These are phyloP conservation scores for Chironex yamaguchii DNA, from an alignment of 30 jellyfish, hydroid and myxozoan genomes.

Conservation along the genomic window DNA sequence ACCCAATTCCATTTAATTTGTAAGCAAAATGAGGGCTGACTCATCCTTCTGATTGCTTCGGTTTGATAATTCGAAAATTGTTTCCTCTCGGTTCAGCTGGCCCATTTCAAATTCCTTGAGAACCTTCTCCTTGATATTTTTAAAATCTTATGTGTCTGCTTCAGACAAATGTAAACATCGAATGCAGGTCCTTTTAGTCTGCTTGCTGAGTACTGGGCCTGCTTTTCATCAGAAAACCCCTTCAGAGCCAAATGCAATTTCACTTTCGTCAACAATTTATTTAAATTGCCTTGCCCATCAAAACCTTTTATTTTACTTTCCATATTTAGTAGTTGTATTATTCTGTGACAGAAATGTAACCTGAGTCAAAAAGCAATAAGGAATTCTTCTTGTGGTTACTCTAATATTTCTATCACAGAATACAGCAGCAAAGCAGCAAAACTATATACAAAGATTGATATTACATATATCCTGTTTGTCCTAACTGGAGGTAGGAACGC, in stretches of 20 bases:
- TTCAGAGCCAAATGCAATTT: constrained; percentile 39
- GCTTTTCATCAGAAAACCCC: constrained; percentile 39
- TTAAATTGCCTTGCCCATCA: constrained; percentile 25
- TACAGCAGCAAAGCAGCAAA: no score
- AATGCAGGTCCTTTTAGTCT: constrained; percentile 1
- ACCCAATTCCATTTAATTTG: constrained; percentile 30
- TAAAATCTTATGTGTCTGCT: background rate
- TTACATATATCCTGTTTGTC: no score
- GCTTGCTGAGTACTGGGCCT: background rate
- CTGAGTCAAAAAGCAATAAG: no score
- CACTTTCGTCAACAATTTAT: constrained; percentile 41
- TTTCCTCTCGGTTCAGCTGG: background rate
- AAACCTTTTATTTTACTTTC: constrained; percentile 17
- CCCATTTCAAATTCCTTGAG: constrained; percentile 5
- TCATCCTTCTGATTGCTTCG: constrained; percentile 9
- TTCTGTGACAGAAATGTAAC: constrained; percentile 6
- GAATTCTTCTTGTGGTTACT: no score
- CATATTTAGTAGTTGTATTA: no score
- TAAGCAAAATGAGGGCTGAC: constrained; percentile 40
- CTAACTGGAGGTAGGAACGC: no score
- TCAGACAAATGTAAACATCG: background rate
- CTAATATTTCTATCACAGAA: no score
- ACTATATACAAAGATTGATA: no score
- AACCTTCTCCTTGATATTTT: background rate
- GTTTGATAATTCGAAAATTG: background rate